These are phyloP conservation scores for Chelonus insularis DNA, from an alignment of 1,140 invertebrate genomes.

Conservation along the genomic window DNA sequence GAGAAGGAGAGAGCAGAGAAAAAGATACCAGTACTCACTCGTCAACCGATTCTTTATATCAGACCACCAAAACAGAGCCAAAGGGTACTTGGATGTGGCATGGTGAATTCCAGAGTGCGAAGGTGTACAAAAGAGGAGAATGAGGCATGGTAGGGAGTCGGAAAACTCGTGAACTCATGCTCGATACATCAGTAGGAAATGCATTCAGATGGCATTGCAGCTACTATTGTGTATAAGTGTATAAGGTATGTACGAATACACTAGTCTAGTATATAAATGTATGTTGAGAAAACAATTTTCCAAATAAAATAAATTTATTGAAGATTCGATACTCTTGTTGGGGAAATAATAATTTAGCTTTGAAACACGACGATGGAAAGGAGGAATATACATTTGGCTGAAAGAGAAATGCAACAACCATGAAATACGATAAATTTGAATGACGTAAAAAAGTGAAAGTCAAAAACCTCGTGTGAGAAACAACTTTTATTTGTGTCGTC, in stretches of 20 bases:
- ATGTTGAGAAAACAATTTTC: not conserved
- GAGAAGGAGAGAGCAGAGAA: not conserved
- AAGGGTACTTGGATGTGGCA: not conserved
- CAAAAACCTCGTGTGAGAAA: not conserved
- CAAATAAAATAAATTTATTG: slow-evolving; percentile 6
- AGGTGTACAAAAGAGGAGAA: not conserved
- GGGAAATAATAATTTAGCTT: slow-evolving; percentile 8
- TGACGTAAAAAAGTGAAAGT: not conserved
- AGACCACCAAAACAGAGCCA: slow-evolving; percentile 7
- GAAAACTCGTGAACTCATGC: not conserved
- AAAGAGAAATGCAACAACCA: not conserved
- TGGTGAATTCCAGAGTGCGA: not conserved
- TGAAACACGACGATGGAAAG: not conserved
- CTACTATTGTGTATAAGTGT: not conserved
- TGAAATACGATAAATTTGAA: slow-evolving; percentile 17
- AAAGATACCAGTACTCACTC: not conserved
- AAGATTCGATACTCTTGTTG: slow-evolving; percentile 10
- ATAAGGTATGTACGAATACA: too few relatives aligned
- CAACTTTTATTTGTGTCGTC: not conserved
- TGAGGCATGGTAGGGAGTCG: not conserved
- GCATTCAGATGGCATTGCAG: slow-evolving; percentile 23
- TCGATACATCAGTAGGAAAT: slow-evolving; percentile 24
- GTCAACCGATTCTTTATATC: slow-evolving; percentile 17
- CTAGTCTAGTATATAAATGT: too few relatives aligned
- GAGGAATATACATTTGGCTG: not conserved